Evolutionary conservation across 2,888 invertebrate genomes (phyloP).

Genomic region (Stomorhina lunata): DNA sequence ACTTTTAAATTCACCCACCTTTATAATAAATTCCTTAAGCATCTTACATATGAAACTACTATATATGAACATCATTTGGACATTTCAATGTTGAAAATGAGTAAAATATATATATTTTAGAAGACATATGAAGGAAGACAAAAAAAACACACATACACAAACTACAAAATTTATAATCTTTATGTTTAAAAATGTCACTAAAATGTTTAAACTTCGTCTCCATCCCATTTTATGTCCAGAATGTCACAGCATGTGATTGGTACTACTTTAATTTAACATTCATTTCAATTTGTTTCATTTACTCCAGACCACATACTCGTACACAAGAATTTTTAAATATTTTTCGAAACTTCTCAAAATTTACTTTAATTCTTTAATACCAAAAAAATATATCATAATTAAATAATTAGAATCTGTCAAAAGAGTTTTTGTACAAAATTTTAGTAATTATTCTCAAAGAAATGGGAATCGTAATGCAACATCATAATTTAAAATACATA

Average conservation of each 20-base stretch:
- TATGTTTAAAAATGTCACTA: slow-evolving; percentile 36
- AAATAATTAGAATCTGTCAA: neutral
- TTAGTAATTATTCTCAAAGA: neutral
- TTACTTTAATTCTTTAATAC: neutral
- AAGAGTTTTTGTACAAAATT: neutral
- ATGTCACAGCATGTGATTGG: slow-evolving; percentile 24
- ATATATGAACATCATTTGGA: slow-evolving; percentile 15
- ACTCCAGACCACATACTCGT: too few relatives aligned
- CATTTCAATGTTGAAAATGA: slow-evolving; percentile 18
- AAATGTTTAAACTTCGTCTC: slow-evolving; percentile 2
- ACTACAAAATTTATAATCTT: slow-evolving; percentile 24
- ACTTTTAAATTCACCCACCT: neutral
- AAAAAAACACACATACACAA: neutral
- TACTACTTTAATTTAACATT: neutral
- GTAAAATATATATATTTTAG: neutral
- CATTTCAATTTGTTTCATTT: neutral
- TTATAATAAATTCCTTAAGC: neutral
- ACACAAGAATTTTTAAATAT: neutral
- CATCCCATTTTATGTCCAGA: slow-evolving; percentile 18
- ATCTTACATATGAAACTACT: too few relatives aligned
- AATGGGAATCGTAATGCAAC: neutral
- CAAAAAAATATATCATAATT: neutral
- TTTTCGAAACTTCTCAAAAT: neutral
- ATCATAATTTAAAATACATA: neutral
- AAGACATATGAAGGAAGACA: too few relatives aligned